These are phyloP conservation scores for Heterotis niloticus DNA, from an alignment of 2,113 vertebrate genomes.

Conservation along the genomic window DNA sequence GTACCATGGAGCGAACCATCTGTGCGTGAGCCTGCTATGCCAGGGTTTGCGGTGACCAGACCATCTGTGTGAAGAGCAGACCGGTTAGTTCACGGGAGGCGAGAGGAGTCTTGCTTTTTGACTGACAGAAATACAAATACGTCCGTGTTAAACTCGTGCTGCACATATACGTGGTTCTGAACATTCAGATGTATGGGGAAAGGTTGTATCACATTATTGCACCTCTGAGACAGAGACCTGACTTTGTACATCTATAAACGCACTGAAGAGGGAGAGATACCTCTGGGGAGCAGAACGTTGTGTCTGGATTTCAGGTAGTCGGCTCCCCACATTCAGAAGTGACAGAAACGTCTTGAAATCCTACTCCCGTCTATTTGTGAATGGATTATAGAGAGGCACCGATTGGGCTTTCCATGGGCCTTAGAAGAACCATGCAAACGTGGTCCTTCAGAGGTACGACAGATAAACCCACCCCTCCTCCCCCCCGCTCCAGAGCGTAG, in stretches of 20 bases:
- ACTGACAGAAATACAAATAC: background rate
- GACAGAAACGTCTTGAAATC: background rate
- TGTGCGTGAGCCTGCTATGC: background rate
- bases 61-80: conserved; percentile 54
- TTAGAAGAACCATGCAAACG: background rate
- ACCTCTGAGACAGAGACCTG: background rate
- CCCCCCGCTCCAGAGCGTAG: conserved; percentile 37
- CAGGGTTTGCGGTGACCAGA: background rate
- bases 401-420: background rate
- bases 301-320: background rate
- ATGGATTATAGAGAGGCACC: background rate
- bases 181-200: no score
- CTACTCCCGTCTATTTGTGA: background rate
- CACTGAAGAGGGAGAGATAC: background rate
- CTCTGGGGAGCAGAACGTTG: background rate
- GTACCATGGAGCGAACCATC: conserved; percentile 9
- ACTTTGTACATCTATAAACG: background rate
- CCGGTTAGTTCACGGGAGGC: conserved; percentile 12
- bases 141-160: background rate
- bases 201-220: background rate
- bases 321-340: background rate
- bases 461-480: background rate
- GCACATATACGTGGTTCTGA: no score
- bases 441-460: background rate
- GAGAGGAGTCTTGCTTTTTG: background rate